These are phyloP conservation scores for Acleris literana DNA, from an alignment of 2,888 invertebrate species.

Conservation along the genomic window DNA sequence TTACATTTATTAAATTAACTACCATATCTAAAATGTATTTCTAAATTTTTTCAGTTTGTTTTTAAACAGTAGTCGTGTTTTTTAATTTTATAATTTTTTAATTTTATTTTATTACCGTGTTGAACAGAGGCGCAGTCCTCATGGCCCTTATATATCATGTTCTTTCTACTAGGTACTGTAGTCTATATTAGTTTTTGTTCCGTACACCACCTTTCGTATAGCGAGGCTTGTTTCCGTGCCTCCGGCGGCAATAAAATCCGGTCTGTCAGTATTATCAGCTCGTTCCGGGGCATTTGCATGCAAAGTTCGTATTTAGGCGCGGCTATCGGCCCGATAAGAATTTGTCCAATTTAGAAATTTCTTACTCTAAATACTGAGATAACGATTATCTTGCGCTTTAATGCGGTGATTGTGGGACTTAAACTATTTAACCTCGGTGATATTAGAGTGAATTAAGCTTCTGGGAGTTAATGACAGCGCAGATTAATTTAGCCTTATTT, in stretches of 20 bases:
- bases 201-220: constrained; percentile 8
- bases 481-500: too few relatives aligned
- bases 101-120: too few relatives aligned
- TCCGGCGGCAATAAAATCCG: constrained; percentile 41
- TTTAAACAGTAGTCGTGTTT: too few relatives aligned
- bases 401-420: constrained; percentile 2
- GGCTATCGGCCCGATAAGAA: constrained; percentile 35
- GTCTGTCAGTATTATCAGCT: constrained; percentile 46
- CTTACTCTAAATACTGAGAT: constrained; percentile 27
- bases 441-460: background rate
- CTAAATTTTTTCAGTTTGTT: too few relatives aligned
- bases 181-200: constrained; percentile 4
- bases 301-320: constrained; percentile 40
- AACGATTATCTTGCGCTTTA: constrained; percentile 18
- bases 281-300: constrained; percentile 49
- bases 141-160: too few relatives aligned
- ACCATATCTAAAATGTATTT: too few relatives aligned
- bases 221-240: constrained; percentile 13
- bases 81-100: too few relatives aligned
- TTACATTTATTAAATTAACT: too few relatives aligned
- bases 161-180: background rate
- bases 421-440: constrained; percentile 2
- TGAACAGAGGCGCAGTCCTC: too few relatives aligned
- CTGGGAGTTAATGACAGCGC: too few relatives aligned
- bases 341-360: constrained; percentile 35